phyloP scores from a whole-genome alignment of 2,797 vertebrate species.

The Anabas testudineus region DNA sequence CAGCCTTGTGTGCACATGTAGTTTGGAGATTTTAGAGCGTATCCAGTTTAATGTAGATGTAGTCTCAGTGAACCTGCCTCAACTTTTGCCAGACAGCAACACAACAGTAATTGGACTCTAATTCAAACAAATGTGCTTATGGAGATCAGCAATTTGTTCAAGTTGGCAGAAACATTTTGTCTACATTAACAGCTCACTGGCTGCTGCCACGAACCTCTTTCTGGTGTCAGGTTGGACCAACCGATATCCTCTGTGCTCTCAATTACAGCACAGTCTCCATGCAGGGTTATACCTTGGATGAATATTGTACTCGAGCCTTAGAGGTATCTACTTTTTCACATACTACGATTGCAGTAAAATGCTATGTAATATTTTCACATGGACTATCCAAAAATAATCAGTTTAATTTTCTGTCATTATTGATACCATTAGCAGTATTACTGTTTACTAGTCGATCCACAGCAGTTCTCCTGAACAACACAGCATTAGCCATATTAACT shows the following conservation, averaged over 20 bases:
- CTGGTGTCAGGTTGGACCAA: conserved; percentile 29
- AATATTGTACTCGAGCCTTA: conserved; percentile 35
- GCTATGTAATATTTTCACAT: neutral
- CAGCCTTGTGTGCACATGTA: no score
- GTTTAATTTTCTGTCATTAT: no score
- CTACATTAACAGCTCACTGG: neutral
- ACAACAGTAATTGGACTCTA: neutral
- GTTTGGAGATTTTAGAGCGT: no score
- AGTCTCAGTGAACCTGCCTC: neutral
- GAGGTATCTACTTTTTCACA: neutral
- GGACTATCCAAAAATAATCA: neutral
- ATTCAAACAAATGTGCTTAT: neutral
- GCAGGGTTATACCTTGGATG: neutral
- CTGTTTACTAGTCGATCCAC: neutral
- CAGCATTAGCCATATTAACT: neutral
- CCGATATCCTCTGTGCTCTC: conserved; percentile 1
- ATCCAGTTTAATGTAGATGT: no score
- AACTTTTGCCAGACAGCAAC: neutral
- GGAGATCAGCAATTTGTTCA: neutral
- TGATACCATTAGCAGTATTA: neutral
- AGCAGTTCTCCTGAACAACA: neutral
- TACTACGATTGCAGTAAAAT: neutral
- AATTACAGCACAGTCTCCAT: conserved; percentile 19
- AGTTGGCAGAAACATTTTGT: conserved; percentile 7
- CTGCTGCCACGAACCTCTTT: neutral